These are phyloP conservation scores for Pelagia noctiluca DNA, from an alignment of 30 jellyfish, hydroid and myxozoan genomes.

Conservation along the genomic window DNA sequence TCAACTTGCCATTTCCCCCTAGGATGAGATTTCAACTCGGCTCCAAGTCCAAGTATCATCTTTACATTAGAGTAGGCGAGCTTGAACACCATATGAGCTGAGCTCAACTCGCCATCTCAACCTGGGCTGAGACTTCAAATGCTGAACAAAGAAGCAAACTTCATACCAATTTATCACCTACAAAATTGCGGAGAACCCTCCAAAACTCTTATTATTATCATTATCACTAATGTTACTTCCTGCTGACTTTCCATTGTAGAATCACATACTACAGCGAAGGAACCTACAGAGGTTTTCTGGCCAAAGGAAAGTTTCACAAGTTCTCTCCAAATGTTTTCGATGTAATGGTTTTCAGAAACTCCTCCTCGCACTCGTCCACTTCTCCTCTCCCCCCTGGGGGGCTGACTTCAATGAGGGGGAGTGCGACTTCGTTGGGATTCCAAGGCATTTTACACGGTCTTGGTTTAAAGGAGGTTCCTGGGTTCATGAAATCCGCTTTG, in stretches of 20 bases:
- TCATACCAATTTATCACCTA: too few species aligned
- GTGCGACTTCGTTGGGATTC: slow-evolving; percentile 60
- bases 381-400: slow-evolving; percentile 82
- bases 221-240: too few species aligned
- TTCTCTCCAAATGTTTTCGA: slow-evolving; percentile 77
- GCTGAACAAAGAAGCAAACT: too few species aligned
- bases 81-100: too few species aligned
- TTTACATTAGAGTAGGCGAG: too few species aligned
- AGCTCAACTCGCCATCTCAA: too few species aligned
- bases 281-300: slow-evolving; percentile 79
- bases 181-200: too few species aligned
- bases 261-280: slow-evolving; percentile 95
- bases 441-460: slow-evolving; percentile 76
- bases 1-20: too few species aligned
- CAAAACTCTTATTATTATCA: too few species aligned
- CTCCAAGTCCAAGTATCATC: too few species aligned
- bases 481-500: slow-evolving; percentile 66
- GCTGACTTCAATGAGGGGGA: slow-evolving; percentile 76
- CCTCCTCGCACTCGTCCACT: slow-evolving; percentile 60
- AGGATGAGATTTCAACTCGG: too few species aligned
- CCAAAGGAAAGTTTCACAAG: slow-evolving; percentile 84
- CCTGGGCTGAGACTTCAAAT: too few species aligned
- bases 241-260: slow-evolving; percentile 34
- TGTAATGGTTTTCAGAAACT: slow-evolving; percentile 71
- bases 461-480: slow-evolving; percentile 69